Conservation (phyloP, 2,888 invertebrate genomes). For the Saturnia pavonia region DNA sequence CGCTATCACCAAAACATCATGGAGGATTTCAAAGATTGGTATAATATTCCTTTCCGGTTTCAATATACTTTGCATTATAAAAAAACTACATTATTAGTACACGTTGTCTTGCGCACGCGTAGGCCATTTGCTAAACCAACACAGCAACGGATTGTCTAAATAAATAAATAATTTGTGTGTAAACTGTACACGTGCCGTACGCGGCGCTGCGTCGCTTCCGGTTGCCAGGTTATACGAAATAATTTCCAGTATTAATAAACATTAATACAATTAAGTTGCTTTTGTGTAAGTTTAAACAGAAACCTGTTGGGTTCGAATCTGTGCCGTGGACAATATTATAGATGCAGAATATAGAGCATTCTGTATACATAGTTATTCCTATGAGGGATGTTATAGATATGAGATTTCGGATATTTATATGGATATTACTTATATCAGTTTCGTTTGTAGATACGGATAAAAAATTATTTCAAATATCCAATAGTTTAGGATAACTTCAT, state of each 20-base stretch:
- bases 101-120: conserved; percentile 10
- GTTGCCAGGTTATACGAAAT: not conserved
- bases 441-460: too few species aligned
- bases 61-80: not conserved
- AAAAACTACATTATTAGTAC: not conserved
- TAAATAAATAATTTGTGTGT: conserved; percentile 6
- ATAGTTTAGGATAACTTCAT: too few species aligned
- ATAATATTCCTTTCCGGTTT: conserved; percentile 1
- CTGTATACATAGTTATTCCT: too few species aligned
- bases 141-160: conserved; percentile 23
- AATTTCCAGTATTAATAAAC: not conserved
- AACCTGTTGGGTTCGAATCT: too few species aligned
- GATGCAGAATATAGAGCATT: too few species aligned
- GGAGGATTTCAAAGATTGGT: not conserved
- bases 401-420: too few species aligned
- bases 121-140: conserved; percentile 31
- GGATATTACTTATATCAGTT: too few species aligned
- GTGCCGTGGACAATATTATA: too few species aligned
- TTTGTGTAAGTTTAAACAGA: too few species aligned
- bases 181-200: not conserved
- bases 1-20: not conserved
- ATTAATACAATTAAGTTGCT: too few species aligned
- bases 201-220: not conserved
- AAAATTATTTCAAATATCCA: too few species aligned
- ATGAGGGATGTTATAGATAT: too few species aligned